Percentiles rank a stretch among this genome's conserved stretches.
phyloP scores from a whole-genome alignment of 2,797 vertebrate species.

The Syncerus caffer region DNA sequence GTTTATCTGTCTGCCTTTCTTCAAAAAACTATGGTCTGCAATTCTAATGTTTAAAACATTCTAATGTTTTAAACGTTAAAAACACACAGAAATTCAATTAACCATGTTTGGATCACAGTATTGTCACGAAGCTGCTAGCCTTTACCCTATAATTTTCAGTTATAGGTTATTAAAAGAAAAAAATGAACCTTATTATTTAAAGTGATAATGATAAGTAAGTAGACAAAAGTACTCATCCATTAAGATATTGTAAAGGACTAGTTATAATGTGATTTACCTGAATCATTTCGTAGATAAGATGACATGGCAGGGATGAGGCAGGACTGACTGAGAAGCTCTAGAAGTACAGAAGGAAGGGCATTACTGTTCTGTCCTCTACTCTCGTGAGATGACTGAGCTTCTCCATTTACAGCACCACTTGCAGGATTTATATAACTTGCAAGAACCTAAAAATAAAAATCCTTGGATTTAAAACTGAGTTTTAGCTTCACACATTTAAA shows the following conservation, averaged over 20 bases:
- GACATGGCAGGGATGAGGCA: conserved; percentile 99
- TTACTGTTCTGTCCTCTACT: conserved; percentile 91
- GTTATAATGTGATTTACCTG: conserved; percentile 84
- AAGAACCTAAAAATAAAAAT: conserved; percentile 88
- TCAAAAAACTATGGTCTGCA: background rate
- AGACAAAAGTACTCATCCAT: background rate
- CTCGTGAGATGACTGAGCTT: conserved; percentile 85
- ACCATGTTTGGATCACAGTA: background rate
- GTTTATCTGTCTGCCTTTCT: background rate
- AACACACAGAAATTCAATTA: background rate
- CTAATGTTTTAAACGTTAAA: background rate
- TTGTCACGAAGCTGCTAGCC: background rate
- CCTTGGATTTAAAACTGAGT: background rate
- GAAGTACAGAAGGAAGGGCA: conserved; percentile 92
- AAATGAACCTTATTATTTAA: background rate
- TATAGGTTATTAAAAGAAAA: background rate
- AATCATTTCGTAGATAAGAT: conserved; percentile 97
- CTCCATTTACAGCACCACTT: conserved; percentile 87
- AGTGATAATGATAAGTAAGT: background rate
- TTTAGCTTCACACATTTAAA: background rate
- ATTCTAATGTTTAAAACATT: background rate
- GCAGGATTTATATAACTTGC: conserved; percentile 98
- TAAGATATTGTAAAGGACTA: background rate
- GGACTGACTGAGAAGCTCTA: conserved; percentile 96
- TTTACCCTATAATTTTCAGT: background rate